These are phyloP conservation scores for Contarinia nasturtii DNA, from an alignment of 1,140 invertebrate species.

Conservation along the genomic window DNA sequence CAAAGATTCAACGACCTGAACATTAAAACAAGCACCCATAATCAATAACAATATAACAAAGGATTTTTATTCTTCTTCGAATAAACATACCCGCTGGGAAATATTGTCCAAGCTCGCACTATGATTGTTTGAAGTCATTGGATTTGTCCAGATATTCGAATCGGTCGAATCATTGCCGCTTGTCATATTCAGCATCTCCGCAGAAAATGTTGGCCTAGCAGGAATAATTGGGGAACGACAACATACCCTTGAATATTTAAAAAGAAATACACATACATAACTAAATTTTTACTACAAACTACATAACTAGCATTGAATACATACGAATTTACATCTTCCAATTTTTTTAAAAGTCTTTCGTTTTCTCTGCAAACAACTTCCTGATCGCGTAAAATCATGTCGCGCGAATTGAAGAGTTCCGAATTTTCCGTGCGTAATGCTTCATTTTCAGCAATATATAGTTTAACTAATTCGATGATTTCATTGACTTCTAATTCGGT, in stretches of 20 bases:
- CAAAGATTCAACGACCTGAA: conserved; percentile 1
- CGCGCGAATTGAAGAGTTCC: conserved; percentile 60
- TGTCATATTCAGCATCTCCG: conserved; percentile 28
- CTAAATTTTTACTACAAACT: background rate
- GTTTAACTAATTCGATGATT: conserved; percentile 48
- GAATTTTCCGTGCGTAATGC: conserved; percentile 68
- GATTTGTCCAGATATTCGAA: conserved; percentile 54
- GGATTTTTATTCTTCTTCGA: too few relatives aligned
- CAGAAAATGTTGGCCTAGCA: conserved; percentile 46
- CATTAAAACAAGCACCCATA: too few relatives aligned
- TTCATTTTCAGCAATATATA: conserved; percentile 74
- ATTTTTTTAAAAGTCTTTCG: conserved; percentile 64
- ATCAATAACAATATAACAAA: too few relatives aligned
- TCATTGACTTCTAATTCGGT: conserved; percentile 48
- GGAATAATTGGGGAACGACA: conserved; percentile 59
- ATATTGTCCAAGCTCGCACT: background rate
- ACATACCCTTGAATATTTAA: conserved; percentile 36
- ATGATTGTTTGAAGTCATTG: conserved; percentile 22
- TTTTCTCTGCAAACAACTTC: conserved; percentile 80
- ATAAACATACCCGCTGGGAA: background rate
- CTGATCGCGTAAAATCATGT: conserved; percentile 68
- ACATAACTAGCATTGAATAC: conserved; percentile 15
- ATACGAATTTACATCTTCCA: conserved; percentile 74
- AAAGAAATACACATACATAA: background rate
- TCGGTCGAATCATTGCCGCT: conserved; percentile 21